Base-by-base conservation (phyloP, 2,797 vertebrate species). In the Loriculus beryllinus region DNA sequence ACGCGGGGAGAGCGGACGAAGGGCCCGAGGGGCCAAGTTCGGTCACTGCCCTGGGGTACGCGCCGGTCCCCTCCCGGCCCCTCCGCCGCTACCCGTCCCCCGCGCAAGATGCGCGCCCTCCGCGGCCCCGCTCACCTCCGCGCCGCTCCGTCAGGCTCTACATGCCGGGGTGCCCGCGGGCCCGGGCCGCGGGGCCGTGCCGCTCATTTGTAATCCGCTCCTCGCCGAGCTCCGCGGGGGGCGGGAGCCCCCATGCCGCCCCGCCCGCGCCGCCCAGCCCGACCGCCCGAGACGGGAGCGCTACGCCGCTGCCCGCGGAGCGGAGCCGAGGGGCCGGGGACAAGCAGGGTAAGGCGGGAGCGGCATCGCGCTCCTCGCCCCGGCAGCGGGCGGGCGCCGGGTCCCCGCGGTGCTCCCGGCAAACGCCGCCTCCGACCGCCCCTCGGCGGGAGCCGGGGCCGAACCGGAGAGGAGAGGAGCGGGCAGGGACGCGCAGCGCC, bases 81-180 rank as follows among this genome's bases (percentile, higher is more conserved):
- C 89, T 67, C 87, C 74, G 69, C 86, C 39, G 43, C 64, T 9
- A 75, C 39, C 39, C 39, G 39, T 13, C 80, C 26, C 35, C 75
- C 52, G 68, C 51, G 19, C 37, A 29, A 49, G 59, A 18, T 13
- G 33, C 31, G 20, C 57, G 18, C 64, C 51, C 29, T 29, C 52
- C 22, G 31, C 67, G 60, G 37, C 56, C 35, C 14, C 20, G 64
- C 75, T 93, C 82, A 69, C 51, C 93, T 92, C 67, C 43, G 69
- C 76, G 76, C 77, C 82, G 88, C 85, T 83, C 90, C 88, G 67
- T 88, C 81, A 83, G 82, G 77, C 78, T 92, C 84, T 80, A 62
- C 88, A 82, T 90, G 62, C 20, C 93, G 93, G 81, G 94, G 42
- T 70, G 60, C 93, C 95, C 31, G 23, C n/a, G 60, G 81, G 72